These are phyloP conservation scores for Anhinga rufa DNA, from an alignment of 2,113 vertebrate species.

Conservation along the genomic window DNA sequence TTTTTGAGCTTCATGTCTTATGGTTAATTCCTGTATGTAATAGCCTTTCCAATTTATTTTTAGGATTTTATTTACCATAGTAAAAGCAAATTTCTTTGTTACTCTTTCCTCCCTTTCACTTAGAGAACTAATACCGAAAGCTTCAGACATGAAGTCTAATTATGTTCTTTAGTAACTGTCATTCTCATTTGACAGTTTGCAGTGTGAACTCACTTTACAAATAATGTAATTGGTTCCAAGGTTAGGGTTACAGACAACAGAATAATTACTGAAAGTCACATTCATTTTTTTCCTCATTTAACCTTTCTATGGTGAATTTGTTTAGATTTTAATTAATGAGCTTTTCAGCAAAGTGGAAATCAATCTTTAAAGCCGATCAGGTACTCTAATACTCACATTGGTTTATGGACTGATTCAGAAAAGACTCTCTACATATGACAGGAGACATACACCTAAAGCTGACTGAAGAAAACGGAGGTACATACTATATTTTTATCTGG, in stretches of 20 bases:
- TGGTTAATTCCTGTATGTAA: not conserved
- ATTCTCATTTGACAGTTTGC: not conserved
- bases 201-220: conserved; percentile 13
- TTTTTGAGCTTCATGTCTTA: not conserved
- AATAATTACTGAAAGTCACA: not conserved
- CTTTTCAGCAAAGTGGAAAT: not conserved
- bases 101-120: not conserved
- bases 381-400: not conserved
- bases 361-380: not conserved
- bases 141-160: not conserved
- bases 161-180: not conserved
- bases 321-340: not conserved
- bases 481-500: not conserved
- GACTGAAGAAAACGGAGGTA: not conserved
- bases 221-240: not conserved
- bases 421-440: not conserved
- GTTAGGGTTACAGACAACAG: not conserved
- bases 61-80: not conserved
- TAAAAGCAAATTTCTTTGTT: not conserved
- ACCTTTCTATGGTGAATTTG: not conserved
- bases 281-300: not conserved
- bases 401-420: not conserved
- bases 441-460: not conserved
- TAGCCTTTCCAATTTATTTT: conserved; percentile 16
- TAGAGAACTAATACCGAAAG: not conserved